Conservation (phyloP, 2,888 invertebrate species). For the Brachylomia viminalis region DNA sequence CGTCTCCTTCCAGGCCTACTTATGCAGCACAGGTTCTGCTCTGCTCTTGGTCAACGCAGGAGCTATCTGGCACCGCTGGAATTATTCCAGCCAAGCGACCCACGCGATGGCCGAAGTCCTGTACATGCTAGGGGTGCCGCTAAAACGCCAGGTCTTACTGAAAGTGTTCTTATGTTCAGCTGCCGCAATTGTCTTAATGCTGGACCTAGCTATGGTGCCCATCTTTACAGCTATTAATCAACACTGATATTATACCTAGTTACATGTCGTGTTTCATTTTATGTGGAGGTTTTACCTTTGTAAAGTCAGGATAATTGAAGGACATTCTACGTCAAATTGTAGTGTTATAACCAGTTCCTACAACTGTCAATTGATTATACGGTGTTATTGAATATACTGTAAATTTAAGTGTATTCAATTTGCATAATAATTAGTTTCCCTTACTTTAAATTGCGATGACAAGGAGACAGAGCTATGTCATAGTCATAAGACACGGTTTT, state of each 20-base stretch:
- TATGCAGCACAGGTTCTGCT: conserved; percentile 74
- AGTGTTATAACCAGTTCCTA: too few relatives aligned
- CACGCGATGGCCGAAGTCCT: conserved; percentile 79
- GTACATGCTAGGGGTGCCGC: conserved; percentile 73
- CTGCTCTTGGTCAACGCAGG: conserved; percentile 76
- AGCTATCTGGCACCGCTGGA: conserved; percentile 77
- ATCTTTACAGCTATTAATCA: not conserved
- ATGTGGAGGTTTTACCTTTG: not conserved
- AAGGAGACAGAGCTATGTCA: not conserved
- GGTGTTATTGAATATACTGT: not conserved
- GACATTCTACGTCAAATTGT: too few relatives aligned
- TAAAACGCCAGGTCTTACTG: conserved; percentile 73
- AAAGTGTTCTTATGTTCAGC: conserved; percentile 74
- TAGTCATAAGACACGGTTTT: not conserved
- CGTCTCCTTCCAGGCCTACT: conserved; percentile 71
- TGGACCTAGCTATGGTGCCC: conserved; percentile 62
- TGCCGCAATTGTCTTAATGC: conserved; percentile 65
- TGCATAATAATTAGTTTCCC: not conserved
- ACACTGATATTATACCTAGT: too few relatives aligned
- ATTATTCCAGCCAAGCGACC: conserved; percentile 73
- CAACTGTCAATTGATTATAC: not conserved
- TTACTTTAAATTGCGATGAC: not conserved
- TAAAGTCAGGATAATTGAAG: too few relatives aligned
- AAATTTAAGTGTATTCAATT: not conserved
- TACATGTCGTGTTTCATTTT: conserved; percentile 5